Percentiles rank a stretch among this genome's conserved stretches.
phyloP scores from a whole-genome alignment of 2,888 invertebrate genomes.

The Coleophora flavipennella region DNA sequence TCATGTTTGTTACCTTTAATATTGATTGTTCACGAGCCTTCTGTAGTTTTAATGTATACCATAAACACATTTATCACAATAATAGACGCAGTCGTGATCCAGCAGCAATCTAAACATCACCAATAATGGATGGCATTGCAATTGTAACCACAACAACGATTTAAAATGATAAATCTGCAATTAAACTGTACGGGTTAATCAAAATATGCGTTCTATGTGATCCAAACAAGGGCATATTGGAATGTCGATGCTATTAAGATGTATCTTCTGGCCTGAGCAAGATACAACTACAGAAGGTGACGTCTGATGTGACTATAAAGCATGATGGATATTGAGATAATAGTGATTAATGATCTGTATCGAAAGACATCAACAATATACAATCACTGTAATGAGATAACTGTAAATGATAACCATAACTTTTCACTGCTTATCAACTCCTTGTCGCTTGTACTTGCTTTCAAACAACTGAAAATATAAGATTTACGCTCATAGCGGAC shows the following conservation, averaged over 20 bases:
- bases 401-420: not conserved
- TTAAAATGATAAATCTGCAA: slow-evolving; percentile 18
- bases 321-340: not conserved
- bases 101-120: slow-evolving; percentile 13
- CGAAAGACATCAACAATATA: not conserved
- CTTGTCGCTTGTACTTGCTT: too few relatives aligned
- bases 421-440: too few relatives aligned
- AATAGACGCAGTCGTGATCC: slow-evolving; percentile 16
- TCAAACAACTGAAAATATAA: too few relatives aligned
- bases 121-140: slow-evolving; percentile 10
- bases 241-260: slow-evolving; percentile 8
- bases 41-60: slow-evolving; percentile 3
- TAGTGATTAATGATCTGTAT: slow-evolving; percentile 1
- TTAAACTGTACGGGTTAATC: slow-evolving; percentile 15
- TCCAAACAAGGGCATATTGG: slow-evolving; percentile 21
- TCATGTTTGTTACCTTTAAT: not conserved
- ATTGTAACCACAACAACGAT: slow-evolving; percentile 4
- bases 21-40: slow-evolving; percentile 13
- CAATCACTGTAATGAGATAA: not conserved
- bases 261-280: not conserved
- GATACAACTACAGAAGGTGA: too few relatives aligned
- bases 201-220: slow-evolving; percentile 9
- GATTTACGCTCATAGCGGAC: too few relatives aligned
- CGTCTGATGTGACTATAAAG: too few relatives aligned
- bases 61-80: slow-evolving; percentile 10